Conservation (phyloP, 2,888 invertebrate species). For the Alcis repandata region DNA sequence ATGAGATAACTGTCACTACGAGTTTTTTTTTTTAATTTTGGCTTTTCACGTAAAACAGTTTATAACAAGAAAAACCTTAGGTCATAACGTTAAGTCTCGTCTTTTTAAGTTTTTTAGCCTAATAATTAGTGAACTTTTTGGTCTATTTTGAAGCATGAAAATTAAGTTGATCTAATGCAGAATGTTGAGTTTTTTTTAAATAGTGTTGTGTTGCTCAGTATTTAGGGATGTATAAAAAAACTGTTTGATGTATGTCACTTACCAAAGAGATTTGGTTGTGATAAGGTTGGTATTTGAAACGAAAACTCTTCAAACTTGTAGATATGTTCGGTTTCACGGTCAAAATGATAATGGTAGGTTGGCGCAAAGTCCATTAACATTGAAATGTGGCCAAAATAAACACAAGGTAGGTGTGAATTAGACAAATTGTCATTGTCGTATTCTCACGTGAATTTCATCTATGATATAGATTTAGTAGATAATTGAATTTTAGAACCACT, state of each 20-base stretch:
- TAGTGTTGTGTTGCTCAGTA: too few species aligned
- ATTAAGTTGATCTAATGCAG: too few species aligned
- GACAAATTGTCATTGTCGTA: constrained; percentile 32
- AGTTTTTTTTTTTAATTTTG: too few species aligned
- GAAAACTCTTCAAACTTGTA: constrained; percentile 4
- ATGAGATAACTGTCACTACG: too few species aligned
- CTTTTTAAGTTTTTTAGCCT: too few species aligned
- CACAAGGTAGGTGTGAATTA: constrained; percentile 26
- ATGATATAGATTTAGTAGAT: background rate
- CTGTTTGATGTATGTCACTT: background rate
- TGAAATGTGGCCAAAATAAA: constrained; percentile 47
- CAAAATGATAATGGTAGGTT: constrained; percentile 31
- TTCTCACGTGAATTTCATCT: constrained; percentile 25
- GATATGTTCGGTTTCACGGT: constrained; percentile 37
- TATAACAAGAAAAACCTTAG: too few species aligned
- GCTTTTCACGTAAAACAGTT: too few species aligned
- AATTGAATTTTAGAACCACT: background rate
- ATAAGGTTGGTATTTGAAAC: background rate
- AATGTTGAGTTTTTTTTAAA: too few species aligned
- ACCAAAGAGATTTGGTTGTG: background rate
- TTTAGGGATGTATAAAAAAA: too few species aligned
- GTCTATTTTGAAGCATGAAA: too few species aligned
- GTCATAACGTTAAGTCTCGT: too few species aligned
- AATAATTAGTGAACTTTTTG: too few species aligned
- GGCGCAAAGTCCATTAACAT: constrained; percentile 40